A percentile compares a stretch with the other conserved stretches of the same genome.
Conservation (phyloP, 2,888 invertebrate genomes). For the Cyclophora punctaria region DNA sequence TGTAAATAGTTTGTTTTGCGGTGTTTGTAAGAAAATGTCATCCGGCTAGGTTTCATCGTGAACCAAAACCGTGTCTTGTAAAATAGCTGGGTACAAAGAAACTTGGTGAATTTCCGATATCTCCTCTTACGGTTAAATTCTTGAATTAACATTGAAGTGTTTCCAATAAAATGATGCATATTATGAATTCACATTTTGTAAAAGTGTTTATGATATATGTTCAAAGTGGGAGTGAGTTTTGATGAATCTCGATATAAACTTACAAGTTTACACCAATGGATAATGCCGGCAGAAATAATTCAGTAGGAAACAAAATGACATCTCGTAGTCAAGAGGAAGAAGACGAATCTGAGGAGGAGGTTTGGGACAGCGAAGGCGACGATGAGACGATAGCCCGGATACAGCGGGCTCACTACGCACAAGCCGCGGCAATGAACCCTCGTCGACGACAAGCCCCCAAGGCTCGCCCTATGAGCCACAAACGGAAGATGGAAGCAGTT, state of each 20-base stretch:
- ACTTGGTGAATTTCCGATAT: slow-evolving; percentile 38
- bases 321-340: slow-evolving; percentile 44
- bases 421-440: slow-evolving; percentile 60
- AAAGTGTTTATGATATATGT: too few relatives aligned
- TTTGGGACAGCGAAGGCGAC: slow-evolving; percentile 56
- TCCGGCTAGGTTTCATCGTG: slow-evolving; percentile 50
- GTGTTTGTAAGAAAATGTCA: slow-evolving; percentile 44
- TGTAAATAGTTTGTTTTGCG: slow-evolving; percentile 17
- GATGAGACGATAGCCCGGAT: slow-evolving; percentile 68
- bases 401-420: slow-evolving; percentile 65
- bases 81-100: slow-evolving; percentile 52
- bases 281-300: slow-evolving; percentile 49
- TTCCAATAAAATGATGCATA: neutral
- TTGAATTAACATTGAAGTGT: slow-evolving; percentile 3
- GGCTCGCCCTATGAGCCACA: slow-evolving; percentile 62
- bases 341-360: slow-evolving; percentile 54
- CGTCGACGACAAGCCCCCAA: slow-evolving; percentile 52
- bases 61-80: slow-evolving; percentile 52
- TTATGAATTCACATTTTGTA: too few relatives aligned
- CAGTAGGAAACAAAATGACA: slow-evolving; percentile 46
- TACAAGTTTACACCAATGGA: slow-evolving; percentile 35
- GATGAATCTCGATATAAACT: too few relatives aligned
- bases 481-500: slow-evolving; percentile 69
- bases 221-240: too few relatives aligned
- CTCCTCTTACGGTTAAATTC: slow-evolving; percentile 12